These are phyloP conservation scores for Cinclus cinclus DNA, from an alignment of 2,113 vertebrate genomes.

Conservation along the genomic window DNA sequence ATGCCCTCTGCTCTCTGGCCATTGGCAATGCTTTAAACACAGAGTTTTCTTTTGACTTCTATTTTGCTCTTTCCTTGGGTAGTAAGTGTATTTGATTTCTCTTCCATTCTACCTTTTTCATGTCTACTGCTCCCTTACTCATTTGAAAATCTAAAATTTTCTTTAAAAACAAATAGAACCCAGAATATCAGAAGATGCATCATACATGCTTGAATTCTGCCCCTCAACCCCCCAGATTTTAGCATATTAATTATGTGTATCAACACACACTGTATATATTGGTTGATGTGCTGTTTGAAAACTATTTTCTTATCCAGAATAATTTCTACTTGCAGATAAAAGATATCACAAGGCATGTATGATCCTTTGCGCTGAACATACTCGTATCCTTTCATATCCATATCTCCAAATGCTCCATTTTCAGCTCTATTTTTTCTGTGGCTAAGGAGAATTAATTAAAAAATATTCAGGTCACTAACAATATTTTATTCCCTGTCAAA, in stretches of 20 bases:
- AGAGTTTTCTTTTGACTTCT: background rate
- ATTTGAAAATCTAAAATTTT: background rate
- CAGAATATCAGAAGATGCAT: background rate
- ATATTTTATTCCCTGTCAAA: background rate
- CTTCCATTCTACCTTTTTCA: background rate
- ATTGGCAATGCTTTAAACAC: background rate
- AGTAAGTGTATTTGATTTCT: conserved; percentile 2
- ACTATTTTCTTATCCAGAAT: background rate
- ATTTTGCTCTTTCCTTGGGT: background rate
- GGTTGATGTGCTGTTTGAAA: background rate
- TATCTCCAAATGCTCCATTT: background rate
- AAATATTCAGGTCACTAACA: background rate
- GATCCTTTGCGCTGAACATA: background rate
- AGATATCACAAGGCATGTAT: background rate
- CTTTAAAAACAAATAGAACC: background rate
- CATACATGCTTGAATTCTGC: background rate
- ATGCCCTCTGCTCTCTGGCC: background rate
- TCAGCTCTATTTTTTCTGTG: background rate
- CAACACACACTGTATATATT: background rate
- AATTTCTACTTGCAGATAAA: background rate
- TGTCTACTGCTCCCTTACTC: background rate
- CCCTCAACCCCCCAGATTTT: fast-evolving
- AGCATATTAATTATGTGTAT: background rate
- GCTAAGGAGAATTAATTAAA: conserved; percentile 5
- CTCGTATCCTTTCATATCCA: background rate